Evolutionary conservation across 2,797 vertebrate species (phyloP).

Genomic region (Siniperca scherzeri): DNA sequence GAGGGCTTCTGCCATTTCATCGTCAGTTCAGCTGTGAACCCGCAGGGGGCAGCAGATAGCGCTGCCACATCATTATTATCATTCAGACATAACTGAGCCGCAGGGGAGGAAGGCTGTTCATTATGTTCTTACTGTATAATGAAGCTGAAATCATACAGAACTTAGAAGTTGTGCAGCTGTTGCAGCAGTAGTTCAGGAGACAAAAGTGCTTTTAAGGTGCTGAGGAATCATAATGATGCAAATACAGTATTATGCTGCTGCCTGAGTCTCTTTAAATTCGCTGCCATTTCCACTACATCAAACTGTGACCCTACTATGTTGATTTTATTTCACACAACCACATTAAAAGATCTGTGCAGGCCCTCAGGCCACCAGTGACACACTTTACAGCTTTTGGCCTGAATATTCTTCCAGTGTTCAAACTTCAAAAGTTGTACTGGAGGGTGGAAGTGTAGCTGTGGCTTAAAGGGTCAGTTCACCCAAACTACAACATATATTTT

Average conservation of each 20-base stretch:
- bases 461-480: too few species aligned
- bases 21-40: constrained; percentile 39
- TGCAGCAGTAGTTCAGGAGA: constrained; percentile 24
- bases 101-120: constrained; percentile 26
- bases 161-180: constrained; percentile 21
- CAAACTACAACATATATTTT: neutral
- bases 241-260: constrained; percentile 1
- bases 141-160: constrained; percentile 23
- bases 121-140: constrained; percentile 19
- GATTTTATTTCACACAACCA: constrained; percentile 61
- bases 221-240: constrained; percentile 34
- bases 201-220: constrained; percentile 13
- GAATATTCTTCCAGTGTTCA: constrained; percentile 38
- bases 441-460: constrained; percentile 5
- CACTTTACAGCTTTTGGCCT: constrained; percentile 61
- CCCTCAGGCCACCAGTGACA: constrained; percentile 63
- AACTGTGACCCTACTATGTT: constrained; percentile 49
- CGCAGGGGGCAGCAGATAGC: constrained; percentile 75
- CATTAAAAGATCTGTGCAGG: constrained; percentile 46
- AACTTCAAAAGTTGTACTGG: constrained; percentile 37
- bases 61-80: constrained; percentile 21
- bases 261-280: constrained; percentile 36
- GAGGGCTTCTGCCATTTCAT: constrained; percentile 32
- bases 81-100: constrained; percentile 26
- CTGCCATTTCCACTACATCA: constrained; percentile 55